These are phyloP conservation scores for Piscicola geometra DNA, from an alignment of 2,888 invertebrate genomes.

Conservation along the genomic window DNA sequence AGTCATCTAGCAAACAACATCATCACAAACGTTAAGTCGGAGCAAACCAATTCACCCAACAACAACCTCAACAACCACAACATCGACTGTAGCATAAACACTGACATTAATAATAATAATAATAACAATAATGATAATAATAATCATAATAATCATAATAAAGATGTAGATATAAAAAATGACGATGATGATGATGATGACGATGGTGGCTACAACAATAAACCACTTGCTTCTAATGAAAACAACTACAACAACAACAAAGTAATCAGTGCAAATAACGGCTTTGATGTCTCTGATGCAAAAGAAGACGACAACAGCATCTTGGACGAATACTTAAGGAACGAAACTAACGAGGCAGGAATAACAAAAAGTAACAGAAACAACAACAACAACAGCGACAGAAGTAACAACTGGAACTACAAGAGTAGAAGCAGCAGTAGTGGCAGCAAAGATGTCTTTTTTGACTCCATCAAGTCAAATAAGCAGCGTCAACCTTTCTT, in stretches of 20 bases:
- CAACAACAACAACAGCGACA: too few species aligned
- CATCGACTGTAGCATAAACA: not conserved
- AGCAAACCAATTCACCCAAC: not conserved
- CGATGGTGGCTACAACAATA: too few species aligned
- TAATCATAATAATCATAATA: slow-evolving; percentile 6
- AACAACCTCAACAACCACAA: not conserved
- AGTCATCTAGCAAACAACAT: too few species aligned
- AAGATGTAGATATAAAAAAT: not conserved
- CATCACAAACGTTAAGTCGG: not conserved
- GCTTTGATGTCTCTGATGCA: not conserved
- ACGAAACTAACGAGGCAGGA: too few species aligned
- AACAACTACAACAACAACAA: not conserved
- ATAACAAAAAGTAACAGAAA: too few species aligned
- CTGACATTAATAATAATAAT: not conserved
- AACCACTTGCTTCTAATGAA: too few species aligned
- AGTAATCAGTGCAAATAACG: not conserved
- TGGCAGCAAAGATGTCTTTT: not conserved
- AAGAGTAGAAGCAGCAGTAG: not conserved
- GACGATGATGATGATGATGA: not conserved
- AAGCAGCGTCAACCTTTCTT: too few species aligned
- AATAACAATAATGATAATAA: slow-evolving; percentile 11
- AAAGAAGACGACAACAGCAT: not conserved
- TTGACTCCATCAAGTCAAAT: too few species aligned
- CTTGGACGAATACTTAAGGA: too few species aligned
- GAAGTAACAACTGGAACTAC: not conserved